Conservation (phyloP, 2,888 invertebrate genomes). For the Acanthosoma haemorrhoidale region DNA sequence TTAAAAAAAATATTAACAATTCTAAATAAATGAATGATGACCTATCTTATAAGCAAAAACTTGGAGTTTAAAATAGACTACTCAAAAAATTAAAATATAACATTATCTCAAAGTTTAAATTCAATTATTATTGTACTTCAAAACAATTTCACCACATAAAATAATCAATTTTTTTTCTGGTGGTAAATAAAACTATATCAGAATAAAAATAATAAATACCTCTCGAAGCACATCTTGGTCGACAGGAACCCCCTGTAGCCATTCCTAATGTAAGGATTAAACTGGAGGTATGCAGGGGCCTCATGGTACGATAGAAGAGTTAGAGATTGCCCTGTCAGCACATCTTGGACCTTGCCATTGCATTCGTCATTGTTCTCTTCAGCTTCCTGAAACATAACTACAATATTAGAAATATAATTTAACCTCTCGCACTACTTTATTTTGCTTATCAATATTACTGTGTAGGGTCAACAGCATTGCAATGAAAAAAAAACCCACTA, state of each 20-base stretch:
- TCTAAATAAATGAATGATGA: too few relatives aligned
- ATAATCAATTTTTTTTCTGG: too few relatives aligned
- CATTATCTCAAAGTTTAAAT: not conserved
- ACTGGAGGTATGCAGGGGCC: slow-evolving; percentile 77
- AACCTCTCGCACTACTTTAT: not conserved
- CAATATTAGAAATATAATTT: not conserved
- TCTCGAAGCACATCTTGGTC: slow-evolving; percentile 79
- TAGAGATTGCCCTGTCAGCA: slow-evolving; percentile 35
- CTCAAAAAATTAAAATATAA: not conserved
- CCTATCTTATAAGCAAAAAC: too few relatives aligned
- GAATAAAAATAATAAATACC: slow-evolving; percentile 50
- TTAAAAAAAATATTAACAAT: too few relatives aligned
- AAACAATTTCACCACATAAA: not conserved
- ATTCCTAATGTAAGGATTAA: slow-evolving; percentile 76
- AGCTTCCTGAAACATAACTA: slow-evolving; percentile 24
- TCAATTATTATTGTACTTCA: not conserved
- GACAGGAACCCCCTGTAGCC: slow-evolving; percentile 81
- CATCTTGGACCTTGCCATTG: slow-evolving; percentile 31
- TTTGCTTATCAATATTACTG: too few relatives aligned
- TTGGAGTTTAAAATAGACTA: not conserved
- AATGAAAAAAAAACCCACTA: too few relatives aligned
- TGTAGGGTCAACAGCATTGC: too few relatives aligned
- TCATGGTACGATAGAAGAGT: slow-evolving; percentile 49
- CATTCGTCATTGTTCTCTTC: slow-evolving; percentile 26
- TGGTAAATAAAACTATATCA: not conserved